Evolutionary conservation across 2,888 invertebrate genomes (phyloP).

Genomic region (Ornithoptera priamus): DNA sequence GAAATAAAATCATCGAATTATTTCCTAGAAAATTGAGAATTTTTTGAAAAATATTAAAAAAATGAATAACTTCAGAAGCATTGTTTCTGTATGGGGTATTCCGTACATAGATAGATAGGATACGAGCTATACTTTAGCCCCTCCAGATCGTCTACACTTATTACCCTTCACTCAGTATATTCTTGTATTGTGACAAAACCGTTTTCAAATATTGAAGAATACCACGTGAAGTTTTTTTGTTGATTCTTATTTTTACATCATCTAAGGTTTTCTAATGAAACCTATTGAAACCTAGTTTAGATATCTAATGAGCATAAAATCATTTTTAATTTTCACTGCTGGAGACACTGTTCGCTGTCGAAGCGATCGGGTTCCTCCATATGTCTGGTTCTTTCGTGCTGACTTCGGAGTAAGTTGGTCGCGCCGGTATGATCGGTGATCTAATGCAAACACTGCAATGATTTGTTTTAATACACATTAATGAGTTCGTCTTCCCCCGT

Average conservation of each 20-base stretch:
- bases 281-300: too few relatives aligned
- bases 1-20: too few relatives aligned
- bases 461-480: background rate
- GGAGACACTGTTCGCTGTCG: conserved; percentile 58
- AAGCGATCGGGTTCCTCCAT: conserved; percentile 85
- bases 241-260: background rate
- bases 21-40: too few relatives aligned
- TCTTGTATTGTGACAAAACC: too few relatives aligned
- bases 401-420: conserved; percentile 85
- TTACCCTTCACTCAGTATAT: too few relatives aligned
- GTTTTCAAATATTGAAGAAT: background rate
- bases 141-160: too few relatives aligned
- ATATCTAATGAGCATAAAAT: too few relatives aligned
- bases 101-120: too few relatives aligned
- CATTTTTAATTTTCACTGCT: conserved; percentile 44
- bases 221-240: background rate
- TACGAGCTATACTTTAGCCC: too few relatives aligned
- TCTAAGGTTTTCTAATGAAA: background rate
- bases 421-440: conserved; percentile 89
- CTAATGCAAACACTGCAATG: conserved; percentile 86
- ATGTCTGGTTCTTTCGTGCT: conserved; percentile 69
- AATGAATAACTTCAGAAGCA: too few relatives aligned
- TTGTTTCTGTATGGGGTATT: too few relatives aligned
- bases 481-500: background rate
- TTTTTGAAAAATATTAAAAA: too few relatives aligned